phyloP scores from a whole-genome alignment of 1,140 invertebrate genomes.

The Bombus sibiricus region DNA sequence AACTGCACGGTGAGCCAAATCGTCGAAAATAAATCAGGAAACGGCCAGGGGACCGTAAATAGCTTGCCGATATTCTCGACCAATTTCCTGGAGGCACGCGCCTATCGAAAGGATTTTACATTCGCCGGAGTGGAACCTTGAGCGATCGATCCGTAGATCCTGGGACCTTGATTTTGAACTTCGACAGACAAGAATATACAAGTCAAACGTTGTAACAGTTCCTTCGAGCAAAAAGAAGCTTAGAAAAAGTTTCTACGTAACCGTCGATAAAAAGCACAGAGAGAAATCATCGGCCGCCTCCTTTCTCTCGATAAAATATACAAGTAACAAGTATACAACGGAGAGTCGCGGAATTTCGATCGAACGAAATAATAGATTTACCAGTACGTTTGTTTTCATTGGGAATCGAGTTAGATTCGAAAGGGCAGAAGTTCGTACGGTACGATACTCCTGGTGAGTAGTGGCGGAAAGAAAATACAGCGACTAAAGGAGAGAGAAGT shows the following conservation, averaged over 20 bases:
- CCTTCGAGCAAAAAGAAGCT: neutral
- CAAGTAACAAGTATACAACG: too few species aligned
- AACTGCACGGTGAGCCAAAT: neutral
- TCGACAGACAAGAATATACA: too few species aligned
- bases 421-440: neutral
- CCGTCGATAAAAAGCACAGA: neutral
- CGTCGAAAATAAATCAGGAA: neutral
- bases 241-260: neutral
- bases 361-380: neutral
- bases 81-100: neutral
- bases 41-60: neutral
- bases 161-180: neutral
- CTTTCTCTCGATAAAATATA: neutral
- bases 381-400: neutral
- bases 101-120: neutral
- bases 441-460: neutral
- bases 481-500: conserved; percentile 24
- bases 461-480: neutral
- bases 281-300: neutral
- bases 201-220: too few species aligned
- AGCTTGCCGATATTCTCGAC: neutral
- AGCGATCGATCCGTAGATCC: neutral
- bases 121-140: neutral
- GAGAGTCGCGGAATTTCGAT: too few species aligned
- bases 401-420: neutral